Evolutionary conservation across 2,797 vertebrate species (phyloP).

Genomic region (Carcharodon carcharias): DNA sequence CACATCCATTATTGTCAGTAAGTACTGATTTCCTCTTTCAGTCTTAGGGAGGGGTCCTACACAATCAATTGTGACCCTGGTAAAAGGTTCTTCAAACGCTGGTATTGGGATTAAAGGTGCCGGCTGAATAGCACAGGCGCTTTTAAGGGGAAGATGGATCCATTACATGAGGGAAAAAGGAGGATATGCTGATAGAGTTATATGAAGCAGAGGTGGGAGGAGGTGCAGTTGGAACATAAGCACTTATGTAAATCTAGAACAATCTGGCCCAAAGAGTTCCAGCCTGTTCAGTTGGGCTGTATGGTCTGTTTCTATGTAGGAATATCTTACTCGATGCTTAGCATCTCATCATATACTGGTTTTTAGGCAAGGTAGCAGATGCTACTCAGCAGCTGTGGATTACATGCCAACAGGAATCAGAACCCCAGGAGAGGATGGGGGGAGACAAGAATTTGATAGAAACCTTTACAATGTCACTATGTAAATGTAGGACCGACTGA

Average conservation of each 20-base stretch:
- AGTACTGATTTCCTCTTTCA: no score
- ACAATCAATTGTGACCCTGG: no score
- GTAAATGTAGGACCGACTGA: not conserved
- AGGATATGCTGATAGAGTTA: not conserved
- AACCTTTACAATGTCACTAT: not conserved
- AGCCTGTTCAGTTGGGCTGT: not conserved
- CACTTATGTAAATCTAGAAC: not conserved
- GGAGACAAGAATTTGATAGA: not conserved
- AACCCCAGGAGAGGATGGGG: not conserved
- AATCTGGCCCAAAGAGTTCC: no score
- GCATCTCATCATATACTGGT: not conserved
- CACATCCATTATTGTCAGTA: no score
- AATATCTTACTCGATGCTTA: not conserved
- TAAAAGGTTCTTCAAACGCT: no score
- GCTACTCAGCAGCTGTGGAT: not conserved
- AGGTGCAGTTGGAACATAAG: not conserved
- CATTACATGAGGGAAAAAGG: not conserved
- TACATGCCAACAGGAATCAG: not conserved
- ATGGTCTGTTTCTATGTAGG: not conserved
- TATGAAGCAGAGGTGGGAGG: not conserved
- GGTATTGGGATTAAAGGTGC: no score
- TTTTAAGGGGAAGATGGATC: not conserved
- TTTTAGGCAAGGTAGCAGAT: not conserved
- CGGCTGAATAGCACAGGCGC: no score
- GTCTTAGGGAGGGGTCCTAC: no score